Conservation (phyloP, 2,797 vertebrate species). For the Rhynchonycteris naso region DNA sequence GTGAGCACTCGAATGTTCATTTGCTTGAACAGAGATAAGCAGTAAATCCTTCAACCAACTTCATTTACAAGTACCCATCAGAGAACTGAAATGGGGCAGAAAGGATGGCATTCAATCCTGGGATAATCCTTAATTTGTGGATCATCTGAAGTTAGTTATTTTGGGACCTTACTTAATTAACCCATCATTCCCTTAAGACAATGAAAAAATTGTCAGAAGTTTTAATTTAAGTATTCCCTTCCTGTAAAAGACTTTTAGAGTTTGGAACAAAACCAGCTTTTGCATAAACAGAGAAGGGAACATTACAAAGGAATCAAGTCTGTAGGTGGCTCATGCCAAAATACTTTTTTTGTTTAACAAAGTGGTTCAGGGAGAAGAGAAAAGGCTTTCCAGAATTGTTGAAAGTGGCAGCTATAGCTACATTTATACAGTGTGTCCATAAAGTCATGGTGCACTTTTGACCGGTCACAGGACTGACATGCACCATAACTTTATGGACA, state of each 20-base stretch:
- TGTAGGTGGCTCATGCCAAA: conserved; percentile 6
- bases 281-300: conserved; percentile 38
- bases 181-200: not conserved
- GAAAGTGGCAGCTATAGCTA: not conserved
- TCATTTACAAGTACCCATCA: not conserved
- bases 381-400: not conserved
- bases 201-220: not conserved
- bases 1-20: not conserved
- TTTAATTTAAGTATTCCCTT: conserved; percentile 37
- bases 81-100: not conserved
- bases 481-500: too few relatives aligned
- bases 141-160: not conserved
- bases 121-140: not conserved
- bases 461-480: too few relatives aligned
- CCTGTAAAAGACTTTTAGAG: not conserved
- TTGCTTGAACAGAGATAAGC: not conserved
- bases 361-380: not conserved
- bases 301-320: conserved; percentile 49
- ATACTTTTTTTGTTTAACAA: not conserved
- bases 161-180: not conserved
- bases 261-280: conserved; percentile 49
- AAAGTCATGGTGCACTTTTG: too few relatives aligned
- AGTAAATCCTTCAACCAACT: not conserved
- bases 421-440: not conserved
- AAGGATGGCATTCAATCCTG: not conserved